Base-by-base conservation (phyloP, 2,113 vertebrate species). In the Odobenus rosmarus region DNA sequence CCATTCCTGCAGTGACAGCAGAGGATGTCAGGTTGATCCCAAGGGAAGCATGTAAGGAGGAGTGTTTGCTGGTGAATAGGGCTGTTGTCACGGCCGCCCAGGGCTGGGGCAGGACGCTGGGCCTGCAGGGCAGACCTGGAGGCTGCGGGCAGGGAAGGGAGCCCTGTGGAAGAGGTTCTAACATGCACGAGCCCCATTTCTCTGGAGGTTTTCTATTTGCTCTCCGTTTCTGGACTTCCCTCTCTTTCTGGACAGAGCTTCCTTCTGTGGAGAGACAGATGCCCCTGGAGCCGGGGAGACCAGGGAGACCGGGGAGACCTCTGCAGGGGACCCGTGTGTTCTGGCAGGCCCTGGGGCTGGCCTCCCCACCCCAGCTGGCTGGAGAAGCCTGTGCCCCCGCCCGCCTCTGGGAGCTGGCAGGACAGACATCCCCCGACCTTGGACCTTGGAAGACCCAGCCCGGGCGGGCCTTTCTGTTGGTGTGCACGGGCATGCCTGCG, bases 1-100 rank as follows among this genome's bases (percentile, higher is more conserved):
- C 98, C 98, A 98, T 98, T 98, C 98, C 97, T 97, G 97, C 98
- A 97, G 98, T 98, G 98, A 98, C 98, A 98, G 98, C 98, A 97
- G 98, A 98, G 97, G 98, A 98, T 98, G 98, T 98, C 98, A 98
- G 98, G 98, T 98, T 98, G 98, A 98, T 97, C 98, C 59, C 97
- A 85, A 96, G 98, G 97, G 98, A 98, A 98, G 98, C 95, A 97
- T 93, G 94, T 96, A 97, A 98, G 98, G 98, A 91, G 98, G 96
- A 96, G 93, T 93, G 98, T 98, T 98, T 92, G 61, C 90, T 90
- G 93, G 98, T 74, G 98, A 98, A 98, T 94, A 96, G 97, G 96
- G 95, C 97, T 96, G 95, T 95, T 69, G 96, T 33, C 23, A 62
- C 51, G 19, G 28, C 19, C 5, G 4, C 18, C 42, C 0, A 7